Evolutionary conservation across 2,113 vertebrate genomes (phyloP).

Genomic region (Noturus placidus): DNA sequence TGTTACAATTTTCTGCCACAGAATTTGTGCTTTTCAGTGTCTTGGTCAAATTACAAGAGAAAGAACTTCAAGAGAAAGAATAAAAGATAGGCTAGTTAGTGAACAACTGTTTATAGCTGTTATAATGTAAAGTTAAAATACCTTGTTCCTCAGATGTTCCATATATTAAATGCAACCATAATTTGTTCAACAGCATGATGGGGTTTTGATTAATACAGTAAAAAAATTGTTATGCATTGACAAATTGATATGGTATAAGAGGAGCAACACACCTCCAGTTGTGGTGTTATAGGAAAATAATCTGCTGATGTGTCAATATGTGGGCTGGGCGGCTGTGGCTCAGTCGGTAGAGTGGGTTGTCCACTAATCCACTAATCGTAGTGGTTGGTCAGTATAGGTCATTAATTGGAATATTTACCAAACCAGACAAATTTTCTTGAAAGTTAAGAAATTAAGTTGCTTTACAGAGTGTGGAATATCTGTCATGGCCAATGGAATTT

Average conservation of each 20-base stretch:
- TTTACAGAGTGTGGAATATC: constrained; percentile 23
- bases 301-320: neutral
- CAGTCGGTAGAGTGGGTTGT: too few relatives aligned
- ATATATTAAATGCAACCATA: neutral
- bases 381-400: too few relatives aligned
- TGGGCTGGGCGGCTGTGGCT: too few relatives aligned
- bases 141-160: neutral
- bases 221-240: neutral
- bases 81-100: neutral
- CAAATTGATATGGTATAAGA: neutral
- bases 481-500: constrained; percentile 28
- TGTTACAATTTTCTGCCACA: neutral
- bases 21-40: neutral
- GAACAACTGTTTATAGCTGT: neutral
- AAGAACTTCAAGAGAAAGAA: neutral
- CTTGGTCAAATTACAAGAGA: neutral
- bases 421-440: constrained; percentile 42
- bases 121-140: neutral
- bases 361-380: too few relatives aligned
- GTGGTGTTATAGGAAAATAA: neutral
- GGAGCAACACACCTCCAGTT: neutral
- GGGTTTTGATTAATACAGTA: neutral
- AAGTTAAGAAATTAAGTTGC: constrained; percentile 20
- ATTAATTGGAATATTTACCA: constrained; percentile 35
- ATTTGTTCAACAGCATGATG: neutral